Evolutionary conservation across 2,888 invertebrate species (phyloP).

Genomic region (Balanococcus diminutus): DNA sequence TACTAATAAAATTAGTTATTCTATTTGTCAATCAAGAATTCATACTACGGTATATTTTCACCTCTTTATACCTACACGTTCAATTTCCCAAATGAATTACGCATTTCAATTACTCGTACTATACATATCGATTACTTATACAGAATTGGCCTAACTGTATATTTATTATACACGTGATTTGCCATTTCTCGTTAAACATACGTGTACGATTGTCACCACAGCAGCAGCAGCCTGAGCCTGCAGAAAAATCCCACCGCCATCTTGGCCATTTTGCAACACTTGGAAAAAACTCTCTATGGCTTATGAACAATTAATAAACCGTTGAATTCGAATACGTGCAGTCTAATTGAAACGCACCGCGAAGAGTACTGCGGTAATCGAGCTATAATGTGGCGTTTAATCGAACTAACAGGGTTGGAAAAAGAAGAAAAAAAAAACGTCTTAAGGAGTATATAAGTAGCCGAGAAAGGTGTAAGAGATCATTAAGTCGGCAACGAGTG

Average conservation of each 20-base stretch:
- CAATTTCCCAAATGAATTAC: constrained; percentile 20
- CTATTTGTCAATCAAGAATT: constrained; percentile 3
- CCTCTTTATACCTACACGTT: neutral
- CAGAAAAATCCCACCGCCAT: no score
- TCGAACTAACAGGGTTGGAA: constrained; percentile 18
- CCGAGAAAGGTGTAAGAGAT: constrained; percentile 37
- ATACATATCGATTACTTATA: neutral
- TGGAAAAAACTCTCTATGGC: no score
- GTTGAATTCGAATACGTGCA: no score
- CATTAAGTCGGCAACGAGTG: constrained; percentile 27
- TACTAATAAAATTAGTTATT: constrained; percentile 31
- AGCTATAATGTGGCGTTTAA: constrained; percentile 14
- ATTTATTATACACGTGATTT: neutral
- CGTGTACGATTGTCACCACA: no score
- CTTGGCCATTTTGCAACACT: no score
- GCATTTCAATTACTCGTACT: neutral
- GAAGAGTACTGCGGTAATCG: neutral
- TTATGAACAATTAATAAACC: no score
- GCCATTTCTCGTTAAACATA: neutral
- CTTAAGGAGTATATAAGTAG: constrained; percentile 33
- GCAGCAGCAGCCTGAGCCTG: no score
- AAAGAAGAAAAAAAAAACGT: neutral
- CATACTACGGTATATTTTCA: neutral
- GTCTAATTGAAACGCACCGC: neutral
- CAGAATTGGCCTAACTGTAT: neutral